These are phyloP conservation scores for Incurvaria masculella DNA, from an alignment of 2,888 invertebrate species.

Conservation along the genomic window DNA sequence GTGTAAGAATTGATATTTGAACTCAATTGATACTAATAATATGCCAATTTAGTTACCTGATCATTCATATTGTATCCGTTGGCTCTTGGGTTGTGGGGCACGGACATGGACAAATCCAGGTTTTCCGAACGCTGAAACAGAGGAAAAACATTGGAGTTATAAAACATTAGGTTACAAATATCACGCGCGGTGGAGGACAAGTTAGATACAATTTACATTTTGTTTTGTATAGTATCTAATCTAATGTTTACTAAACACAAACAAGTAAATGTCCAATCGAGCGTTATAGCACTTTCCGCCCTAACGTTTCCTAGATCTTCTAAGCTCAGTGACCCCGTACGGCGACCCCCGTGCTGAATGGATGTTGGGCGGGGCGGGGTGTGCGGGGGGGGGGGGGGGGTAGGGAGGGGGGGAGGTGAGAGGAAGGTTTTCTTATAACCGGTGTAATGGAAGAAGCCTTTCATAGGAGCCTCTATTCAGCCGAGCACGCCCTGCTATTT, in stretches of 20 bases:
- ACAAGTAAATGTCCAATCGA: too few species aligned
- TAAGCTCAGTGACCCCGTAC: not conserved
- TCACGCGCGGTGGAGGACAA: too few species aligned
- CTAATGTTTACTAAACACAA: too few species aligned
- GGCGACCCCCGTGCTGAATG: not conserved
- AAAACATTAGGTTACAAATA: slow-evolving; percentile 8
- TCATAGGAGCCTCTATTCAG: not conserved
- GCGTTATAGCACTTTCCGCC: too few species aligned
- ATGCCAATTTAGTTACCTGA: slow-evolving; percentile 63
- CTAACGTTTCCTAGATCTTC: too few species aligned
- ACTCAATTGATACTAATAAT: not conserved
- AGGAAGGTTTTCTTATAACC: not conserved
- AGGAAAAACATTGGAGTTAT: slow-evolving; percentile 25
- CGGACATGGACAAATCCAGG: slow-evolving; percentile 68
- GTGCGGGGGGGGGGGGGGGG: not conserved
- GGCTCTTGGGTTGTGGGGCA: slow-evolving; percentile 62
- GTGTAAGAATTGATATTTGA: too few species aligned
- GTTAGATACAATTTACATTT: too few species aligned
- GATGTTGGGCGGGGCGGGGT: not conserved
- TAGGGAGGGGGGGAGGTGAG: not conserved
- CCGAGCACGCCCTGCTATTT: not conserved
- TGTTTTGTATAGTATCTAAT: too few species aligned
- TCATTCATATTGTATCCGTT: slow-evolving; percentile 75
- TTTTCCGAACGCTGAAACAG: slow-evolving; percentile 73
- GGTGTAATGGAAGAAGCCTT: not conserved